A percentile compares a stretch with the other conserved stretches of the same genome.
Evolutionary conservation across 2,113 vertebrate genomes (phyloP).

Genomic region (Cairina moschata): DNA sequence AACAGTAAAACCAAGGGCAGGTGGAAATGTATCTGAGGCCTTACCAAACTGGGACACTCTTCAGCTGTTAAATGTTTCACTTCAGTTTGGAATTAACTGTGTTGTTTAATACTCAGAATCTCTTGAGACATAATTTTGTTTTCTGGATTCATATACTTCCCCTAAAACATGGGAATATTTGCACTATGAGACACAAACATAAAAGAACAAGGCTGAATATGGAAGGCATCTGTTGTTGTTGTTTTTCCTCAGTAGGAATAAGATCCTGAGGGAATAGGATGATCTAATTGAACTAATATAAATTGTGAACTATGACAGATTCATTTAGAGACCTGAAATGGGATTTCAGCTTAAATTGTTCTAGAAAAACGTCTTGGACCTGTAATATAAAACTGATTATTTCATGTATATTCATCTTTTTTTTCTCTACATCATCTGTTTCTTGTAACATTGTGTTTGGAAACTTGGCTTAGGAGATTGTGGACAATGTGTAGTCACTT

Average conservation of each 20-base stretch:
- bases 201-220: not conserved
- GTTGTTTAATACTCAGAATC: not conserved
- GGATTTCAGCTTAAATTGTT: not conserved
- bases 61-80: not conserved
- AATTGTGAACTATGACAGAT: constrained; percentile 10
- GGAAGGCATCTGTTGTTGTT: not conserved
- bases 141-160: not conserved
- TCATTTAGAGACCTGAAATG: not conserved
- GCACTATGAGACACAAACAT: not conserved
- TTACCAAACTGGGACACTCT: not conserved
- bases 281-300: not conserved
- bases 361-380: not conserved
- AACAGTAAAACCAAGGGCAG: not conserved
- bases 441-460: not conserved
- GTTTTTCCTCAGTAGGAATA: not conserved
- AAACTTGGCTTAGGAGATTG: not conserved
- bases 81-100: not conserved
- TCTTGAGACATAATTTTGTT: not conserved
- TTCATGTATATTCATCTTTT: not conserved
- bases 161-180: constrained; percentile 2
- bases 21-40: not conserved
- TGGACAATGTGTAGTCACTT: not conserved
- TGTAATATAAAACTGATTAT: not conserved
- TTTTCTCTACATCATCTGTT: not conserved
- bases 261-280: not conserved